Evolutionary conservation across 2,888 invertebrate species (phyloP), one percentile per base, ranked within the genome.

Genomic region (Hetaerina titia): DNA sequence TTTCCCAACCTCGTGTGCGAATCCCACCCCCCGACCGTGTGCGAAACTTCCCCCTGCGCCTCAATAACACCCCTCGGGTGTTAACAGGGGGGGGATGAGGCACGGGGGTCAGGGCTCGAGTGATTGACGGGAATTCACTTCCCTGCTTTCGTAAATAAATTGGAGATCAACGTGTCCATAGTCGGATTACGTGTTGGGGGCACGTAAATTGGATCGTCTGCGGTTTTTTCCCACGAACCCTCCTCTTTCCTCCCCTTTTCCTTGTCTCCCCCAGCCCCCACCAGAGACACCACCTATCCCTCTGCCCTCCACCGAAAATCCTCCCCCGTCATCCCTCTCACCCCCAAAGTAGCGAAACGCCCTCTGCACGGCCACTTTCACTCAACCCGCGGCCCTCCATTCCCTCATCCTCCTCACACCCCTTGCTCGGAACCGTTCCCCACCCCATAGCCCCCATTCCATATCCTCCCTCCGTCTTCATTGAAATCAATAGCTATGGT

Each of bases 131-230:
- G 64, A 64, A 64, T 90, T n/a, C 90, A 64, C 31, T 31, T 60
- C 31, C 45, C 90, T 19, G 6, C 56, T 45, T 90, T 25, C 90
- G 69, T 92, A 69, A 92, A 92, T 92, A 92, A 69, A 69, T 74
- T 45, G 74, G 22, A 22, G 92, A 92, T 92, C 92, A 92, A 69
- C 92, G 92, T 92, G 64, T 90, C 90, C 90, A 63, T 19, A n/a
- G 63, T 63, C 19, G 63, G 69, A 31, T 64, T 92, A 69, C 92
- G 69, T 90, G 90, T 22, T 8, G 63, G 22, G 92, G n/a, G 64
- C 69, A 60, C 92, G 64, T 17, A 64, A 92, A 92, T 92, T 92
- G 92, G 92, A 92, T 92, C 74, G 92, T 90, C 64, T 90, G 90
- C 45, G 90, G 22, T 92, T 92, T 74, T 74, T 92, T 92, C 92